Evolutionary conservation across 2,888 invertebrate genomes (phyloP).

Genomic region (Drosophila birchii): DNA sequence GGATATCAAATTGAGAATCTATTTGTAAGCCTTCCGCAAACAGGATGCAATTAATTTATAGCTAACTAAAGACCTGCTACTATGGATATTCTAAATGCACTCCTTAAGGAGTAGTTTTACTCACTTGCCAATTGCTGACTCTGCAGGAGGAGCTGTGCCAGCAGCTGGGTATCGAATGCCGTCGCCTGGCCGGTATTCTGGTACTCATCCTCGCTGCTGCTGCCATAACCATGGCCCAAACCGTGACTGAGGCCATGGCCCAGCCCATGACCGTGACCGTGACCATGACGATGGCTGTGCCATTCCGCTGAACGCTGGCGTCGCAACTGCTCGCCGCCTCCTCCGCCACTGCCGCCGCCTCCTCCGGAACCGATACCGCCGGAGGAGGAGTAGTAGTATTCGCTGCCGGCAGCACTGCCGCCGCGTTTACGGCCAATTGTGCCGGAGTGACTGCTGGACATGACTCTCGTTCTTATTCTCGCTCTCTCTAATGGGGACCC

Average conservation of each 20-base stretch:
- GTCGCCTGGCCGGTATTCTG: conserved; percentile 84
- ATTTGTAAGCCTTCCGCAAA: neutral
- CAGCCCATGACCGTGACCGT: conserved; percentile 83
- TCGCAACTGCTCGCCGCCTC: conserved; percentile 82
- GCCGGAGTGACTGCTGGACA: conserved; percentile 85
- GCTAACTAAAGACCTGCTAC: too few relatives aligned
- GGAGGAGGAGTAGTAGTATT: conserved; percentile 79
- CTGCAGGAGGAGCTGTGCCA: conserved; percentile 86
- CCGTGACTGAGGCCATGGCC: conserved; percentile 83
- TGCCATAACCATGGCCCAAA: conserved; percentile 61
- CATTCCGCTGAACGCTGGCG: conserved; percentile 87
- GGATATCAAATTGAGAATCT: neutral
- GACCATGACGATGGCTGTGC: conserved; percentile 85
- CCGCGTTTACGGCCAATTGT: conserved; percentile 85
- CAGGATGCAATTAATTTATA: neutral
- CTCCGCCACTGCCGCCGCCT: conserved; percentile 5
- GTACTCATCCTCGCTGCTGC: conserved; percentile 87
- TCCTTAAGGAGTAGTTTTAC: conserved; percentile 57
- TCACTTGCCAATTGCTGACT: conserved; percentile 87
- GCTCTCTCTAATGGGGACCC: neutral
- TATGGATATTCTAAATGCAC: neutral
- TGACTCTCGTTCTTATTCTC: conserved; percentile 35
- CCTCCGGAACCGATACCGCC: conserved; percentile 34
- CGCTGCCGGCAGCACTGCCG: conserved; percentile 82
- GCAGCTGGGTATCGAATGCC: conserved; percentile 86